Evolutionary conservation across 2,888 invertebrate genomes (phyloP).

Genomic region (Troides oblongomaculatus): DNA sequence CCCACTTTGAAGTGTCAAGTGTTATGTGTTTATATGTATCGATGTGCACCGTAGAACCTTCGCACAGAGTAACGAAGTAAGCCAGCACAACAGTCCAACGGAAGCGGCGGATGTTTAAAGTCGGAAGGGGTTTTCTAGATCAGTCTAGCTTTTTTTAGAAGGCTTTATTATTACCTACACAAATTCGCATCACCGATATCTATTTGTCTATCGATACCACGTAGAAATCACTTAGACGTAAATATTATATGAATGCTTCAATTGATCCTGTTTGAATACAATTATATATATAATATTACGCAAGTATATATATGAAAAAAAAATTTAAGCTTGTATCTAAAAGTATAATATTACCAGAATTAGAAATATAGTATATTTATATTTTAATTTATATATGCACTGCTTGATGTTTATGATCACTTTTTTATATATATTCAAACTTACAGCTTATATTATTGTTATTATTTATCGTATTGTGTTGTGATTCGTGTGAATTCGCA

Average conservation of each 20-base stretch:
- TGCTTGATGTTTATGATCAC: neutral
- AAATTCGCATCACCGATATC: conserved; percentile 63
- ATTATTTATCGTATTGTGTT: no score
- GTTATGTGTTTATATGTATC: conserved; percentile 60
- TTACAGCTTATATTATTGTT: no score
- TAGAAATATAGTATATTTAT: neutral
- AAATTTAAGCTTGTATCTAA: neutral
- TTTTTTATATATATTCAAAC: no score
- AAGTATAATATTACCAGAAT: neutral
- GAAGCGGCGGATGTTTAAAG: conserved; percentile 27
- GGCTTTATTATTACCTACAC: conserved; percentile 77
- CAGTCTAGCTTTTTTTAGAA: conserved; percentile 37
- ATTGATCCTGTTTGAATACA: no score
- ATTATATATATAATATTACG: no score
- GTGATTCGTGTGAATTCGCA: no score
- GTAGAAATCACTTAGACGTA: conserved; percentile 22
- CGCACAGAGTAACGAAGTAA: conserved; percentile 38
- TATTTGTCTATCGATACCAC: neutral
- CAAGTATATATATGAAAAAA: neutral
- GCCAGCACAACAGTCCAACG: conserved; percentile 34
- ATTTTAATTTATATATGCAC: neutral
- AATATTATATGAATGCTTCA: neutral
- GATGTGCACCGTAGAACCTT: conserved; percentile 64
- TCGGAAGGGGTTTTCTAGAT: conserved; percentile 16
- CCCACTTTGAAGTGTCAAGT: conserved; percentile 65